Conservation (phyloP, 2,888 invertebrate species). For the Andrena bicolor region DNA sequence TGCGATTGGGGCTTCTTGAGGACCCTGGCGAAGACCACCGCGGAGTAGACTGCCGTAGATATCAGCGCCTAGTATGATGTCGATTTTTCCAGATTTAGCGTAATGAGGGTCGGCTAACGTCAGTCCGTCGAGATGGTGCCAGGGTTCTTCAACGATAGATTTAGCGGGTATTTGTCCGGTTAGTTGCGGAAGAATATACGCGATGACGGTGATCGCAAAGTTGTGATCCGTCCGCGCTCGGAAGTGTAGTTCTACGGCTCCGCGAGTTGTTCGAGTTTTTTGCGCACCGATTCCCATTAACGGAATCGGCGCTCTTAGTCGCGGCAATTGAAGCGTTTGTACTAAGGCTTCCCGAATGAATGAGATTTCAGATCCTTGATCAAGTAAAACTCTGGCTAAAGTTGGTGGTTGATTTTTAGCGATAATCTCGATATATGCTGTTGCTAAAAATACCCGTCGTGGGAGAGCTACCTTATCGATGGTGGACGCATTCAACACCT, state of each 20-base stretch:
- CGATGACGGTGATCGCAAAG: too few species aligned
- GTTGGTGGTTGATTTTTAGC: too few species aligned
- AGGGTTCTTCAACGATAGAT: too few species aligned
- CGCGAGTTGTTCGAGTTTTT: neutral
- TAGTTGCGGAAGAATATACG: too few species aligned
- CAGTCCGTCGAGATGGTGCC: too few species aligned
- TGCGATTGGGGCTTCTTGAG: neutral
- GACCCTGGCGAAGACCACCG: neutral
- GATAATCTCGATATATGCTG: neutral
- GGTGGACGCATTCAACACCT: too few species aligned
- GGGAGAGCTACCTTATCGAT: neutral
- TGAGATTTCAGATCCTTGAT: neutral
- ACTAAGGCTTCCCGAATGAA: neutral
- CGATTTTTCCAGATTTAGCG: neutral
- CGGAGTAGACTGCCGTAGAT: neutral
- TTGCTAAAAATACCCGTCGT: neutral
- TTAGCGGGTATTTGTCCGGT: too few species aligned
- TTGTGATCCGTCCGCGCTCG: too few species aligned
- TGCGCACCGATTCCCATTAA: neutral
- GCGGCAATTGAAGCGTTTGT: neutral
- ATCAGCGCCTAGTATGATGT: neutral
- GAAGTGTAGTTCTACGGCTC: too few species aligned
- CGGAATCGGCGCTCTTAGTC: neutral
- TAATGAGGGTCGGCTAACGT: neutral
- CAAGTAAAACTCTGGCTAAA: neutral